Base-by-base conservation (phyloP, 53 echinoderm and acorn worm species). In the Actinopyga echinites region DNA sequence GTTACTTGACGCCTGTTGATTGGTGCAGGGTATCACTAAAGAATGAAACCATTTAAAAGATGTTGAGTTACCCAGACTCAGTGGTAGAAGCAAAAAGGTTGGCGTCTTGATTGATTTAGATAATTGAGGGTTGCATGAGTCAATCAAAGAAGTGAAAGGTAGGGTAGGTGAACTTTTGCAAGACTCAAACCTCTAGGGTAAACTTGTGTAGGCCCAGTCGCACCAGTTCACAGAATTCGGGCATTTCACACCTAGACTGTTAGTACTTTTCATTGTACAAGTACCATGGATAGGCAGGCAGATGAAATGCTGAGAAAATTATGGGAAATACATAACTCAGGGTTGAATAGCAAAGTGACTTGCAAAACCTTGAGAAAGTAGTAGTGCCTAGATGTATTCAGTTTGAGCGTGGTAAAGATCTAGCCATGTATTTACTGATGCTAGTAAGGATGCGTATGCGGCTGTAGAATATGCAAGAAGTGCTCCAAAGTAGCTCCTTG, bases 131-230 rank as follows among this genome's bases (percentile, higher is more conserved):
- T 35, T 84, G 22, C 68, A 52, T 25, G 43, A 43, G 57, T 68
- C 71, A 15, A 29, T 84, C 6, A 23, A 52, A 17, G 74, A 84
- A 30, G 23, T 35, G 17, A 57, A 59, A 32, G 58, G 57, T 0
- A 79, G 57, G 31, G 9, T 8, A 12, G 57, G 57, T 24, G 4
- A 54, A 57, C 85, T 74, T 45, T 84, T 33, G 74, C 85, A 9
- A 85, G 85, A 71, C 36, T 67, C 49, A 84, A 57, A 7, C 84
- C 84, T 10, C 57, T 84, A 19, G 84, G 84, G 19, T 85, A 32
- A 4, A 85, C 85, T 11, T 85, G 85, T 60, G 44, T 85, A 45
- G 75, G 85, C 11, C 25, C 57, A 54, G 42, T 69, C 15, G 19
- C 57, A 31, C 74, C 64, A 4, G 17, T 26, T 19, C 21, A 22